Evolutionary conservation across 64 coral and sea anemone genomes (phyloP), one percentile per base, ranked within the genome.

Genomic region (Montipora capricornis): DNA sequence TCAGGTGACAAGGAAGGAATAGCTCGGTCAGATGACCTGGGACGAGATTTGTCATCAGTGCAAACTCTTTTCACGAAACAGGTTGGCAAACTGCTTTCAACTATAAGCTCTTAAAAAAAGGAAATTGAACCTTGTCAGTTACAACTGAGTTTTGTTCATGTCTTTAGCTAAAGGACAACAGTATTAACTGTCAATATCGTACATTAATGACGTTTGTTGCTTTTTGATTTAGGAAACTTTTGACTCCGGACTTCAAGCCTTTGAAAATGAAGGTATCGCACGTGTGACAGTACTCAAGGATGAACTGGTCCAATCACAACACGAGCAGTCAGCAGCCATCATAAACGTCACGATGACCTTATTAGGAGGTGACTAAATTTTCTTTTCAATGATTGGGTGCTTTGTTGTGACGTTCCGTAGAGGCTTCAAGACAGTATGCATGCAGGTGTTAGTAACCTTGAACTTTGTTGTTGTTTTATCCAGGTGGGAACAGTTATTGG

Each of bases 311-410:
- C 80, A 71, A 52, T 98, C 96, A 12, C 96, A 98, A 59, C 96
- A 98, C 76, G 96, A 98, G 64, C 96, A 98, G 75, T 95, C 96
- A 3, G 93, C 96, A 53, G 96, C 96, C 47, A 98, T 98, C 80
- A 98, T n/a, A 98, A 98, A 53, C 96, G 96, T 6, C 96, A 98
- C 59, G 96, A 98, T 90, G 96, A 98, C 84, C 96, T 98, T 61
- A 98, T 98, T 77, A 98, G 95, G 83, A 95, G 96, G 95, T 93
- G 58, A 45, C 64, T 66, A 14, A 24, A 14, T 61, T 1, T 3
- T 69, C 9, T 76, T 6, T 11, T 26, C n/a, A n/a, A 45, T 88
- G 19, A 55, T 58, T 58, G 10, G 17, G 53, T 11, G 53, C 53
- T 78, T 47, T 47, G 14, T 17, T 16, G 64, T 68, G 19, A 14